Evolutionary conservation across 2,113 vertebrate genomes (phyloP).

Genomic region (Archilochus colubris): DNA sequence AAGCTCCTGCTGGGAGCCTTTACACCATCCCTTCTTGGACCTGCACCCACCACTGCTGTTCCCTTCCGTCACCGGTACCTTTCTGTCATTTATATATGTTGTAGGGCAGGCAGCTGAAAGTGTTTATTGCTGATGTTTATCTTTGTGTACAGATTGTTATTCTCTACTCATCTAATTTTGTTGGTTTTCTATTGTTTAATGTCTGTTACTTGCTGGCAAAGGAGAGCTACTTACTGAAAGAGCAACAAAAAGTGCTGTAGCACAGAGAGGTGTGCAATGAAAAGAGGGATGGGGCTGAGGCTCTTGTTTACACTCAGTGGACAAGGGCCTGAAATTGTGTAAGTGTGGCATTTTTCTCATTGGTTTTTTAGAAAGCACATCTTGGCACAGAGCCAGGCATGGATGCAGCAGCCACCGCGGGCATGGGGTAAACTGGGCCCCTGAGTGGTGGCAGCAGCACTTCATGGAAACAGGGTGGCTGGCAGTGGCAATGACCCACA

Average conservation of each 20-base stretch:
- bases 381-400: fast-evolving
- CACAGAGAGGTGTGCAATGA: fast-evolving
- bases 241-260: not conserved
- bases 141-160: not conserved
- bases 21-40: not conserved
- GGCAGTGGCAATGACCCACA: fast-evolving
- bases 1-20: not conserved
- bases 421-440: fast-evolving
- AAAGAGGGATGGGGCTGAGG: not conserved
- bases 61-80: not conserved
- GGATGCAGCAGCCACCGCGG: fast-evolving
- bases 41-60: not conserved
- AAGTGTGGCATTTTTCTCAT: not conserved
- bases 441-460: not conserved
- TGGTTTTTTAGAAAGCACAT: not conserved
- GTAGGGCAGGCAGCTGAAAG: not conserved
- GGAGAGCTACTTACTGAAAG: not conserved
- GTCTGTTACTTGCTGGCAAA: constrained; percentile 9
- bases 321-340: not conserved
- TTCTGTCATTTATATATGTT: not conserved
- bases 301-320: not conserved
- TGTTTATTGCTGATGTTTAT: constrained; percentile 36
- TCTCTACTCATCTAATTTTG: not conserved
- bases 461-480: fast-evolving
- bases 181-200: not conserved